A percentile compares a stretch with the other conserved stretches of the same genome.
phyloP scores from a whole-genome alignment of 2,113 vertebrate genomes.

The Tautogolabrus adspersus region DNA sequence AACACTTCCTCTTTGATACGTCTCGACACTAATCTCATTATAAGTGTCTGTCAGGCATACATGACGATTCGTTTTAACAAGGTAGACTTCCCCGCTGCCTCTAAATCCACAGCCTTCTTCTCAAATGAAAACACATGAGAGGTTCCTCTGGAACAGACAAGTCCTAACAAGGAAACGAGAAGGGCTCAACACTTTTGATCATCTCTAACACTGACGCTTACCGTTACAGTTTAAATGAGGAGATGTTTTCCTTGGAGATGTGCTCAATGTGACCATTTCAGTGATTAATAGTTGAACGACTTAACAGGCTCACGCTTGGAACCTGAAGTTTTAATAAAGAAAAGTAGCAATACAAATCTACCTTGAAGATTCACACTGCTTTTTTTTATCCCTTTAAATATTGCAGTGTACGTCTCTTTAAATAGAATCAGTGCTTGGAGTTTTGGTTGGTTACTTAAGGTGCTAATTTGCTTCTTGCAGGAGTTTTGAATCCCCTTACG shows the following conservation, averaged over 20 bases:
- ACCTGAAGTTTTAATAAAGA: background rate
- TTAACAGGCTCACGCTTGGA: conserved; percentile 25
- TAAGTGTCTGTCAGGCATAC: conserved; percentile 80
- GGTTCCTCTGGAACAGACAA: conserved; percentile 56
- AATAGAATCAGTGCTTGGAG: conserved; percentile 12
- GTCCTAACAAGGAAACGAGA: conserved; percentile 65
- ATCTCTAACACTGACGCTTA: conserved; percentile 55
- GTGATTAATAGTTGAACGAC: conserved; percentile 67
- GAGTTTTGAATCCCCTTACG: conserved; percentile 18
- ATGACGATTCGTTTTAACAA: conserved; percentile 80
- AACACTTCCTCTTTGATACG: conserved; percentile 74
- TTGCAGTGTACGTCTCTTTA: conserved; percentile 24
- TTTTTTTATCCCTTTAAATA: conserved; percentile 41
- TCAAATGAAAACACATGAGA: conserved; percentile 80
- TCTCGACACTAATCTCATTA: conserved; percentile 79
- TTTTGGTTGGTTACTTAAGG: conserved; percentile 7
- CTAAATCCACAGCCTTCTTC: conserved; percentile 58
- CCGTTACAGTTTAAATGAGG: conserved; percentile 65
- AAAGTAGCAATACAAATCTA: conserved; percentile 55
- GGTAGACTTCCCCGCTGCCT: conserved; percentile 66
- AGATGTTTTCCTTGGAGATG: conserved; percentile 64
- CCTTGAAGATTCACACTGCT: conserved; percentile 55
- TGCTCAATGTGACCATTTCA: conserved; percentile 61
- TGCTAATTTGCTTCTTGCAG: conserved; percentile 9
- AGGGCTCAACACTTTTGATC: conserved; percentile 71